Conservation (phyloP, 1,140 invertebrate species). For the Bombus impatiens region DNA sequence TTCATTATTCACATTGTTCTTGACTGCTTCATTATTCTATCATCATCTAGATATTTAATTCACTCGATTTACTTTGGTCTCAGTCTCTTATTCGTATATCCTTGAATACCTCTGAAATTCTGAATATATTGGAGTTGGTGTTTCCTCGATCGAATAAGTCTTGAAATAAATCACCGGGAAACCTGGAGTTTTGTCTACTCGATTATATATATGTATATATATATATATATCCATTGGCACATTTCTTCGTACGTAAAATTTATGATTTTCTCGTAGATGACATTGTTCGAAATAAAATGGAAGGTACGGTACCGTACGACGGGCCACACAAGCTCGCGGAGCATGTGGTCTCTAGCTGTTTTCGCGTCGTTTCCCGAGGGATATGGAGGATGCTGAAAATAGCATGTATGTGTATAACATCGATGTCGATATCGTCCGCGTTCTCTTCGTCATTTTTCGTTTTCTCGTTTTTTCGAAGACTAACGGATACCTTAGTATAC, state of each 20-base stretch:
- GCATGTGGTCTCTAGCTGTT: constrained; percentile 37
- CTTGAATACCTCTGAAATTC: not conserved
- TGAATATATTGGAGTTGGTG: not conserved
- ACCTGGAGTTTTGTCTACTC: not conserved
- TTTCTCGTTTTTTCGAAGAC: constrained; percentile 20
- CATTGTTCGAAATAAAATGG: constrained; percentile 34
- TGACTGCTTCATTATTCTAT: not conserved
- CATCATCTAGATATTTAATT: not conserved
- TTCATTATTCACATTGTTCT: not conserved
- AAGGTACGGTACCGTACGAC: constrained; percentile 28
- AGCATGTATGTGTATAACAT: constrained; percentile 45
- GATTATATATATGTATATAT: not conserved
- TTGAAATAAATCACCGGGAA: constrained; percentile 2
- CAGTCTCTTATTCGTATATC: not conserved
- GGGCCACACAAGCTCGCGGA: constrained; percentile 2
- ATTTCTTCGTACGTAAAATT: constrained; percentile 19
- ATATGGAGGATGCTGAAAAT: constrained; percentile 41
- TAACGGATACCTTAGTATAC: constrained; percentile 19
- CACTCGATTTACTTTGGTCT: not conserved
- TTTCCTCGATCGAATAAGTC: not conserved
- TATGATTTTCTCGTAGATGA: constrained; percentile 11
- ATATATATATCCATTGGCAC: not conserved
- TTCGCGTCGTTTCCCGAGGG: constrained; percentile 47
- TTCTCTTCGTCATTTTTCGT: constrained; percentile 33
- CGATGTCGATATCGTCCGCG: constrained; percentile 50